phyloP scores from a whole-genome alignment of 2,888 invertebrate genomes.

The Carterocephalus palaemon region DNA sequence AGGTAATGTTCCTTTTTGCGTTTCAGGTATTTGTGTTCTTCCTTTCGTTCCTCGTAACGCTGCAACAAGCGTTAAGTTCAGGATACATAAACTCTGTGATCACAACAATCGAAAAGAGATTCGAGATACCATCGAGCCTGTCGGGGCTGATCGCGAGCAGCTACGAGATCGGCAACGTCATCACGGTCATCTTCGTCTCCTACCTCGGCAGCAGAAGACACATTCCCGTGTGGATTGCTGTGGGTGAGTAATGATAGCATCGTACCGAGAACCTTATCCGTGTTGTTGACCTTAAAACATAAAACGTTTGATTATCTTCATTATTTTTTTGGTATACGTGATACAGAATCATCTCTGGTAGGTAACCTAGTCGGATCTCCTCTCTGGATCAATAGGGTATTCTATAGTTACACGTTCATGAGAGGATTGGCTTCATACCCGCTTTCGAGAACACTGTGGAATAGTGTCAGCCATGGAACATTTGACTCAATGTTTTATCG shows the following conservation, averaged over 20 bases:
- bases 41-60: constrained; percentile 92
- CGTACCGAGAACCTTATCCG: too few relatives aligned
- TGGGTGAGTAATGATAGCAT: constrained; percentile 81
- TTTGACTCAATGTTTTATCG: too few relatives aligned
- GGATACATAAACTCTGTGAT: constrained; percentile 97
- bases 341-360: too few relatives aligned
- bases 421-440: too few relatives aligned
- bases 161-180: constrained; percentile 96
- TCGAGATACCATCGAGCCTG: constrained; percentile 95
- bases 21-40: constrained; percentile 92
- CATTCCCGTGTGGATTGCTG: constrained; percentile 96
- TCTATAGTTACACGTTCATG: too few relatives aligned
- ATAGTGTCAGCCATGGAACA: too few relatives aligned
- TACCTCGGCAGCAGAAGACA: constrained; percentile 95
- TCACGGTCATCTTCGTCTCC: constrained; percentile 96
- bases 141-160: constrained; percentile 96
- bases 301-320: too few relatives aligned
- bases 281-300: too few relatives aligned
- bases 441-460: too few relatives aligned
- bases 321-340: too few relatives aligned
- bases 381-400: too few relatives aligned
- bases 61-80: constrained; percentile 93
- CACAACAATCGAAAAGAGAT: constrained; percentile 97
- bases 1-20: constrained; percentile 26
- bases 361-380: too few relatives aligned